Percentiles rank a stretch among this genome's conserved stretches.
phyloP scores from a whole-genome alignment of 2,113 vertebrate species.

The Mustelus asterias region DNA sequence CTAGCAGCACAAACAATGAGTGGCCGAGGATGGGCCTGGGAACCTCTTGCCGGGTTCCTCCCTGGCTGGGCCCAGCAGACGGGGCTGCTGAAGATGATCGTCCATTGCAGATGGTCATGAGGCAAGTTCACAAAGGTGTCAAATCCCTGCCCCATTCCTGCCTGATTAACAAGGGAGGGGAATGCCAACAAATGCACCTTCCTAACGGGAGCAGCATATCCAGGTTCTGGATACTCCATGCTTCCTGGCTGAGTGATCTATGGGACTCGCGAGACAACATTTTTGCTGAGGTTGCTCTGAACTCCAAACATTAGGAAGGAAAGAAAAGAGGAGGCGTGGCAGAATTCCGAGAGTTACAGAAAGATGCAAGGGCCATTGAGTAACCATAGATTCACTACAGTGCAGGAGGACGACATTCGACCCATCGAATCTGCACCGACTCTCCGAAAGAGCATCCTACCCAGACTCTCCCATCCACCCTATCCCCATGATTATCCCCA shows the following conservation, averaged over 20 bases:
- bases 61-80: neutral
- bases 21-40: neutral
- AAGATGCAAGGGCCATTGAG: no score
- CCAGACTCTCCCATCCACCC: no score
- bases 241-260: neutral
- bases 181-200: neutral
- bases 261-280: neutral
- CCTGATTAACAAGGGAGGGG: no score
- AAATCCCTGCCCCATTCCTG: neutral
- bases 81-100: neutral
- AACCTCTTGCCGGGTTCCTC: neutral
- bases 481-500: no score
- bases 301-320: neutral
- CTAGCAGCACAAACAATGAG: neutral
- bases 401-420: no score
- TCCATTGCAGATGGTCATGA: neutral
- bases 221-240: neutral
- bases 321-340: neutral
- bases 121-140: neutral
- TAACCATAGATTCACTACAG: no score
- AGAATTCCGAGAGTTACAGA: no score
- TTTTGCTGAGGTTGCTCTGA: neutral
- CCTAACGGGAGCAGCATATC: neutral
- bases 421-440: no score
- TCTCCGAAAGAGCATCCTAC: no score